Evolutionary conservation across 2,888 invertebrate genomes (phyloP), one percentile per base, ranked within the genome.

Genomic region (Drosophila subquinaria): DNA sequence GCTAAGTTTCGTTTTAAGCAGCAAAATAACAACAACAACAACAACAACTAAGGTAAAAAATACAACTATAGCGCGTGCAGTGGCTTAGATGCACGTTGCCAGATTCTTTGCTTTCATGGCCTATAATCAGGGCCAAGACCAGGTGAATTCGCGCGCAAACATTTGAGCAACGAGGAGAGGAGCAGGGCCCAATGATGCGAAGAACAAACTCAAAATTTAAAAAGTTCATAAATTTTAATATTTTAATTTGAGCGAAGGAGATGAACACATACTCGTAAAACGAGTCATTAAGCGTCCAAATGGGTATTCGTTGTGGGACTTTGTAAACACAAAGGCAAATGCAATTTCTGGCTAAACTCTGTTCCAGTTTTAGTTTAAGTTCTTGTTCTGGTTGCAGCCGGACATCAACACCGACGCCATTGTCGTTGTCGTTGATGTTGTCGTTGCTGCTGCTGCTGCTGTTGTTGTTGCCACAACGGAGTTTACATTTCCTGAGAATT

Each of bases 401-500:
- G 42, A 73, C 52, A 57, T 23, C 36, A 47, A 47, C 47, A 47
- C 61, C 53, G 52, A 38, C 38, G 40, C 56, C 43, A 15, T 50
- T 23, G 20, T 13, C 42, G 57, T 35, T 20, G 23, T 8, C 30
- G 62, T 33, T 50, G 15, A 20, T 20, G 36, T 11, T 27, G 45
- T 30, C 60, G 65, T 55, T 62, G 60, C 45, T 55, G 23, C 4
- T 23, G 27, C 5, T 27, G 27, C 27, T 27, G 27, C 5, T 27
- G 27, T 27, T 50, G 59, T 45, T 45, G 66, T 63, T 84, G 81
- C 75, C 65, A 57, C 80, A 86, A 86, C 81, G 83, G 55, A 60
- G 76, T 68, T 85, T 78, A 90, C 89, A 90, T 87, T 87, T 87
- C 89, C 90, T 87, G 81, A 88, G 90, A 82, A 90, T 82, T 84